Evolutionary conservation across 1,140 invertebrate genomes (phyloP).

Genomic region (Leptoteleia sp.): DNA sequence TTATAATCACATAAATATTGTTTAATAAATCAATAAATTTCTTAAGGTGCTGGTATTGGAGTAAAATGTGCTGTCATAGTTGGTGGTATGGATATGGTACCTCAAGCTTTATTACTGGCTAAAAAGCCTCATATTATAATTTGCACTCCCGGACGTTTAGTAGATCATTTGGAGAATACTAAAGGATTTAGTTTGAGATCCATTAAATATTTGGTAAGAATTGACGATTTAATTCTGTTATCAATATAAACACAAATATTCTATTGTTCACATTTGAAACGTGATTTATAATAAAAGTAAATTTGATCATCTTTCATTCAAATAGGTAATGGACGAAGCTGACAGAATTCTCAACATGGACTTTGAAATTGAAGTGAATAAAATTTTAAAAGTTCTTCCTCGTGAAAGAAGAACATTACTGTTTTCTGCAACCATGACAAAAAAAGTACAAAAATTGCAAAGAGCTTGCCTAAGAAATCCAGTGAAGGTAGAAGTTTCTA

Average conservation of each 20-base stretch:
- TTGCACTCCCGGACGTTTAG: conserved; percentile 93
- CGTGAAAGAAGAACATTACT: conserved; percentile 92
- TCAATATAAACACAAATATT: no score
- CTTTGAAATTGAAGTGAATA: conserved; percentile 97
- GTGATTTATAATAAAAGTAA: no score
- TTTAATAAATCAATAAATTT: no score
- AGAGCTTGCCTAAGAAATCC: conserved; percentile 95
- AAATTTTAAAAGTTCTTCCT: conserved; percentile 96
- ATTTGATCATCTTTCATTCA: no score
- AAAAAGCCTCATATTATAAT: conserved; percentile 98
- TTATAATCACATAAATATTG: no score
- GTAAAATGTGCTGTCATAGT: conserved; percentile 98
- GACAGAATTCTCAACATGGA: conserved; percentile 98
- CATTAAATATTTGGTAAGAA: conserved; percentile 90
- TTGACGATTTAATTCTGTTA: not conserved
- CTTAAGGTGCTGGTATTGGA: conserved; percentile 89
- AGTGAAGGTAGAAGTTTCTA: conserved; percentile 97
- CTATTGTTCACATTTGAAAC: no score
- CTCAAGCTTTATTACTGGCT: conserved; percentile 93
- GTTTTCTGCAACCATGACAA: conserved; percentile 99
- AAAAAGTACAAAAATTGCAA: conserved; percentile 98
- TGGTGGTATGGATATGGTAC: conserved; percentile 98
- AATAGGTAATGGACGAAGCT: conserved; percentile 95
- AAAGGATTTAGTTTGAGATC: conserved; percentile 95
- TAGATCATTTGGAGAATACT: conserved; percentile 96